Evolutionary conservation across 2,888 invertebrate genomes (phyloP), one percentile per base, ranked within the genome.

Genomic region (Drosophila barbarae): DNA sequence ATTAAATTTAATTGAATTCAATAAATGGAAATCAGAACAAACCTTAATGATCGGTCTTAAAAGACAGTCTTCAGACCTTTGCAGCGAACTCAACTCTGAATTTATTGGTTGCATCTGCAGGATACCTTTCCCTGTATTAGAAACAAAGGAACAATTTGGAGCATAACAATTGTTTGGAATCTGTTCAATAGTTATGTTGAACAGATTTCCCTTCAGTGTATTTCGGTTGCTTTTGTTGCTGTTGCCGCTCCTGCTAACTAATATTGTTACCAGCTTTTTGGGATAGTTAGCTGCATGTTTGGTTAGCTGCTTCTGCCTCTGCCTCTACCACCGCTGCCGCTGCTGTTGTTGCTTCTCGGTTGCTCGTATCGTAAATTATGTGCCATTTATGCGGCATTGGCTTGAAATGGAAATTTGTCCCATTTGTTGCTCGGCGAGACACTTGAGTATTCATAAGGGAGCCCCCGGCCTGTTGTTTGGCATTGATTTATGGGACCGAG

Each of bases 371-470:
- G 84, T 82, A 82, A 82, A 82, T 82, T 82, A 82, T 84, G 80
- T 82, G 72, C 77, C 82, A 84, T 82, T 84, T 84, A 79, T 84
- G 82, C 79, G 72, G 79, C 84, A 81, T 82, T 74, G 81, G 80
- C 77, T 81, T 77, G 84, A 81, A 84, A 79, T 81, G 74, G 85
- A 77, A 83, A 83, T 83, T 83, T 83, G 84, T 81, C 81, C 76
- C 81, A 81, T 77, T 83, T 78, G 78, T 77, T 77, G 74, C 69
- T 74, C 74, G 35, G 49, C 61, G 63, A 73, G 63, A 77, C 84
- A 80, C 84, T 80, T 80, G 84, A 81, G 79, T 80, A 80, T 80
- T 80, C 79, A 80, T 83, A 81, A 74, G 76, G 74, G 71, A 52
- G 63, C 60, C 64, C 58, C 65, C 32, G 66, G 72, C 76, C 66